phyloP scores from a whole-genome alignment of 2,888 invertebrate genomes.

The Actias luna region DNA sequence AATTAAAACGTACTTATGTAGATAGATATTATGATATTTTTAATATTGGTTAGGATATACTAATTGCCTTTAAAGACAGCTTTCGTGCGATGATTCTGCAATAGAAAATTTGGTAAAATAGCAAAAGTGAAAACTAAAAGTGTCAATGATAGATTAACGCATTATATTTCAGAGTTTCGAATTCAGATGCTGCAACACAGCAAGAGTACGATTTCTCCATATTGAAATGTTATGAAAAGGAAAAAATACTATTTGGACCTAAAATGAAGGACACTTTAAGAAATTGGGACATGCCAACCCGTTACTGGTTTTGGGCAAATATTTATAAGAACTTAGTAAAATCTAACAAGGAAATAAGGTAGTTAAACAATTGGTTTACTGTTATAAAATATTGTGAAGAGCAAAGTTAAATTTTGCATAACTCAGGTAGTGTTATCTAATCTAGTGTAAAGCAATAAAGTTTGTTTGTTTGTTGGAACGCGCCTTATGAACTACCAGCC shows the following conservation, averaged over 20 bases:
- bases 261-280: conserved; percentile 89
- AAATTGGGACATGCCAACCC: conserved; percentile 93
- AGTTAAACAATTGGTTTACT: conserved; percentile 4
- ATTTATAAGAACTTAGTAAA: conserved; percentile 83
- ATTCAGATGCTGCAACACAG: conserved; percentile 48
- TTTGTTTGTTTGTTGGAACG: too few species aligned
- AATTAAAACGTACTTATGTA: too few species aligned
- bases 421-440: too few species aligned
- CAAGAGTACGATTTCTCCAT: conserved; percentile 85
- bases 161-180: conserved; percentile 31
- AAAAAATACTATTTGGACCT: conserved; percentile 86
- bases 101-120: too few species aligned
- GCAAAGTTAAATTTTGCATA: background rate
- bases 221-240: conserved; percentile 87
- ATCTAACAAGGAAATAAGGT: conserved; percentile 60
- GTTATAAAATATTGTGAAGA: background rate
- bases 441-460: too few species aligned
- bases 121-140: background rate
- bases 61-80: too few species aligned
- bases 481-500: too few species aligned
- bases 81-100: too few species aligned
- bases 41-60: too few species aligned
- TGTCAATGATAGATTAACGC: background rate
- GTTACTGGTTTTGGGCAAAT: conserved; percentile 92
- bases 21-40: too few species aligned